These are phyloP conservation scores for Coleophora flavipennella DNA, from an alignment of 2,888 invertebrate genomes.

Conservation along the genomic window DNA sequence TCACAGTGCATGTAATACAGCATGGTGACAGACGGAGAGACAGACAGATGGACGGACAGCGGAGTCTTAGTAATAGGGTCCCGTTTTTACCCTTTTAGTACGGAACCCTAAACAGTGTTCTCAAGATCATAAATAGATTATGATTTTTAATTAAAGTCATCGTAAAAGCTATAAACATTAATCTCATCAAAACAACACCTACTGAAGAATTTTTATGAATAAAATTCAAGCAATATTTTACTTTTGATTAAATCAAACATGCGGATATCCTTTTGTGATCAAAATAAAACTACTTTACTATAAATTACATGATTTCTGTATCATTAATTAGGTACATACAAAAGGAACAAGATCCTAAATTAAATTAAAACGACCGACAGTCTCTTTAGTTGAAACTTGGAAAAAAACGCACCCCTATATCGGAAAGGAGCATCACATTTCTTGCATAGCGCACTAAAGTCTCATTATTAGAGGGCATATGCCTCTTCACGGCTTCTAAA, in stretches of 20 bases:
- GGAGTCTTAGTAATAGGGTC: too few relatives aligned
- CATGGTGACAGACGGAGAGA: too few relatives aligned
- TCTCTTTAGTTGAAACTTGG: conserved; percentile 7
- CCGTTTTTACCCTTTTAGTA: too few relatives aligned
- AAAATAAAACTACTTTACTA: conserved; percentile 1
- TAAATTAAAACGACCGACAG: too few relatives aligned
- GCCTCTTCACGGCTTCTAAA: conserved; percentile 54
- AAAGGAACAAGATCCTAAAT: too few relatives aligned
- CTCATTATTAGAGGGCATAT: conserved; percentile 60
- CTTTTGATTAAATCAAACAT: conserved; percentile 1
- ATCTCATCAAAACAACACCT: conserved; percentile 21
- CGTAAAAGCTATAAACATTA: conserved; percentile 25
- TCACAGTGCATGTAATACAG: too few relatives aligned
- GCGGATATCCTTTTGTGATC: conserved; percentile 6
- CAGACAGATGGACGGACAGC: too few relatives aligned
- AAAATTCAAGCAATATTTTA: conserved; percentile 2
- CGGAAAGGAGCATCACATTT: conserved; percentile 61
- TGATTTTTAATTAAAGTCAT: conserved; percentile 13
- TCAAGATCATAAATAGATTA: too few relatives aligned
- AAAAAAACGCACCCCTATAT: conserved; percentile 31
- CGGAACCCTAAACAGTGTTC: too few relatives aligned
- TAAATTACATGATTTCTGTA: conserved; percentile 2
- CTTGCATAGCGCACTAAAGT: conserved; percentile 46
- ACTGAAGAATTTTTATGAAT: conserved; percentile 21
- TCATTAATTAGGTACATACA: background rate